Evolutionary conservation across 2,888 invertebrate species (phyloP).

Genomic region (Hesperia comma): DNA sequence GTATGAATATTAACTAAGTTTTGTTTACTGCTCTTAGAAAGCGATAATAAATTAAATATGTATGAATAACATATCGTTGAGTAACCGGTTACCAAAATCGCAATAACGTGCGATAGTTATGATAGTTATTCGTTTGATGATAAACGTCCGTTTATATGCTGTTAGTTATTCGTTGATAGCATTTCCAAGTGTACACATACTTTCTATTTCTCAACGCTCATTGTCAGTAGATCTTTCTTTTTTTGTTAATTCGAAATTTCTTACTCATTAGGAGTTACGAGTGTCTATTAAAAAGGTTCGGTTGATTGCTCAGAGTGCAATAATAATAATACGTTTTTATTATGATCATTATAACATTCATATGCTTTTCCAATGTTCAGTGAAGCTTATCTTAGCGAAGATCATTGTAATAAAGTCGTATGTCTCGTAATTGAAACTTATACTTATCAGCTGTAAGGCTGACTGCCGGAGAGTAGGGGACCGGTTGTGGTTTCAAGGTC

Average conservation of each 20-base stretch:
- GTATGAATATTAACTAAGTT: conserved; percentile 21
- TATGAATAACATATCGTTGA: conserved; percentile 11
- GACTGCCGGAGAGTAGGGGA: conserved; percentile 7
- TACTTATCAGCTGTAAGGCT: conserved; percentile 18
- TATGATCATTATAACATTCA: neutral
- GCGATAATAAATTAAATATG: no score
- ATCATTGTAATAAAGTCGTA: conserved; percentile 15
- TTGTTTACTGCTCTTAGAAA: no score
- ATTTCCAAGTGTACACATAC: neutral
- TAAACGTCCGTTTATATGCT: conserved; percentile 2
- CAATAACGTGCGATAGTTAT: conserved; percentile 18
- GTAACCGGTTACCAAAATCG: conserved; percentile 19
- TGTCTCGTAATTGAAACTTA: conserved; percentile 15
- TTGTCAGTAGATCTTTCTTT: conserved; percentile 21
- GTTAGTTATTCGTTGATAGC: conserved; percentile 10
- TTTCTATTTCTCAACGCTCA: conserved; percentile 33
- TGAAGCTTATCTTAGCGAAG: conserved; percentile 5
- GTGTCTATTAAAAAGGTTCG: neutral
- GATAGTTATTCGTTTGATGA: neutral
- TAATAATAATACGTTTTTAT: neutral
- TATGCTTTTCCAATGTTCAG: conserved; percentile 8
- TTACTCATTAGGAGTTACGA: neutral
- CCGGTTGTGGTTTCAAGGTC: conserved; percentile 32
- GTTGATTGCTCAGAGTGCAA: neutral
- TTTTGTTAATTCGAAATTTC: conserved; percentile 21